Evolutionary conservation across 2,113 vertebrate species (phyloP), one percentile per base, ranked within the genome.

Genomic region (Psittacara wagleri): DNA sequence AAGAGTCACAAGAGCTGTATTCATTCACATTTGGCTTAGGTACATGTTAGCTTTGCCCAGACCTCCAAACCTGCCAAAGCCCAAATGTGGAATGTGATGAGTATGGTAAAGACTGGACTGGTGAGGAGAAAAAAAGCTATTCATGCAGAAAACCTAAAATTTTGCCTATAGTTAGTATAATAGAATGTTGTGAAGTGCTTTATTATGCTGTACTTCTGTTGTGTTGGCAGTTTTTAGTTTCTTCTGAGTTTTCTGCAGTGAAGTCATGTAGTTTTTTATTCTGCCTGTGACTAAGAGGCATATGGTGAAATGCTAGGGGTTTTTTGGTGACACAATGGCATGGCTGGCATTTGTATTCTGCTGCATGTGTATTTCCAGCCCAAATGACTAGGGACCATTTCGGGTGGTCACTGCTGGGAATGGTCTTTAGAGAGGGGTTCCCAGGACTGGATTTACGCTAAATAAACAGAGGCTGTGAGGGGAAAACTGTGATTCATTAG

Each of bases 401-500:
- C 4, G 7, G 19, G 51, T 78, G 64, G 41, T 52, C 17, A 0
- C 31, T 92, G 59, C 81, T 95, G 62, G 55, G 68, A 88, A 80
- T 46, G 25, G 37, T 55, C 51, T 93, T 93, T 68, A 78, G 44
- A 72, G 61, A 74, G 48, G 68, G 25, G 17, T 88, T 95, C 87
- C 51, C 94, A 94, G 70, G 59, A 18, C 46, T 86, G 63, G 37
- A 59, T 93, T 88, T 80, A 54, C 7, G 4, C 82, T 88, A 75
- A 88, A 66, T 86, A 88, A 95, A 86, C 67, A 88, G 52, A 70
- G 39, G 9, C 35, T 43, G 11, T 33, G 31, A 77, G 24, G 17
- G 54, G 27, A 78, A 94, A 68, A 90, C 51, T 83, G 74, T 82
- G 46, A 92, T 93, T 94, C 73, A 83, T 92, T 88, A 83, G 55